Conservation (phyloP, 2,797 vertebrate genomes). For the Aratinga solstitialis region DNA sequence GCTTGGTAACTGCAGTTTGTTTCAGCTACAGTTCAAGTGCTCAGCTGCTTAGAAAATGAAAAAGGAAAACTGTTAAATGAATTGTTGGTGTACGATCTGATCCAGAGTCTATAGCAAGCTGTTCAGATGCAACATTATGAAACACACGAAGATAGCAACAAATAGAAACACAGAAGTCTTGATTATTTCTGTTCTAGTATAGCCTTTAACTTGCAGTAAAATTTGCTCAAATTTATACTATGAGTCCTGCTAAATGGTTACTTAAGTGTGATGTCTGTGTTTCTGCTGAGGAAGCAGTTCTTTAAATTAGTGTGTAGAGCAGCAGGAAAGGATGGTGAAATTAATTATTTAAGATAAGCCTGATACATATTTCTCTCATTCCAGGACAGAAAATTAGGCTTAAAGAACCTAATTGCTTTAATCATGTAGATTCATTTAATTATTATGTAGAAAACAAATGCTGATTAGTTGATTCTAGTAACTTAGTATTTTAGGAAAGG, state of each 20-base stretch:
- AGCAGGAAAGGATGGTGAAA: not conserved
- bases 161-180: not conserved
- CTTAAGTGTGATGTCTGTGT: not conserved
- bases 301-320: not conserved
- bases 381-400: not conserved
- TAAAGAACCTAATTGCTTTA: not conserved
- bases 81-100: not conserved
- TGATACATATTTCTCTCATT: not conserved
- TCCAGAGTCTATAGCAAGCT: not conserved
- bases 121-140: not conserved
- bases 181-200: not conserved
- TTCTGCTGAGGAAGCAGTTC: constrained; percentile 17
- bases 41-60: not conserved
- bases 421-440: not conserved
- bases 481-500: not conserved
- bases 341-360: constrained; percentile 30
- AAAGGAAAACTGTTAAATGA: not conserved
- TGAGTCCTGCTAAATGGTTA: not conserved
- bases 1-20: not conserved
- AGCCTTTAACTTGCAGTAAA: not conserved
- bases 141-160: not conserved
- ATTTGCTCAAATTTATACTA: not conserved
- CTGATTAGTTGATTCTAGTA: not conserved
- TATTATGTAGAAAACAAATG: not conserved
- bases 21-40: not conserved